phyloP scores from a whole-genome alignment of 2,797 vertebrate species.

The Sciurus carolinensis region DNA sequence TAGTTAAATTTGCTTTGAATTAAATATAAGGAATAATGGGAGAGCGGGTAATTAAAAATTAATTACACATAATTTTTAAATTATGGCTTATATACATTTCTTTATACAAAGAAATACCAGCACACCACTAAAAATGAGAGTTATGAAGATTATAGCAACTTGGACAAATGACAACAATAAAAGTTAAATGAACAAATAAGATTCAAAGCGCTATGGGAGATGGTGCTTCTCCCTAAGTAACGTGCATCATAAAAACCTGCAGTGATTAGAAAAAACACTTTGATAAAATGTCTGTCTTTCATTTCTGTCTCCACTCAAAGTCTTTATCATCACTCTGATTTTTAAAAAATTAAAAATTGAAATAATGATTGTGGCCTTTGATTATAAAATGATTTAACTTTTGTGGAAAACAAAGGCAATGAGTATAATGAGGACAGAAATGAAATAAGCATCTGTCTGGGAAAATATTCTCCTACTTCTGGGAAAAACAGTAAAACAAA shows the following conservation, averaged over 20 bases:
- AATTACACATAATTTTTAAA: conserved; percentile 50
- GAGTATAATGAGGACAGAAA: background rate
- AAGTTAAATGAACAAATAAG: conserved; percentile 28
- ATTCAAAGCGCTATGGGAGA: background rate
- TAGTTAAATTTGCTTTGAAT: conserved; percentile 21
- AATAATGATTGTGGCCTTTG: conserved; percentile 50
- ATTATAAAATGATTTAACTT: background rate
- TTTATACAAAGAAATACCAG: conserved; percentile 6
- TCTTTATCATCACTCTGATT: background rate
- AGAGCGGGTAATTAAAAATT: conserved; percentile 34
- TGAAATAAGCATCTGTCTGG: background rate
- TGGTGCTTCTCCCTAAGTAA: background rate
- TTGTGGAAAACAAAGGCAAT: conserved; percentile 34
- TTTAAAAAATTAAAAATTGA: conserved; percentile 5
- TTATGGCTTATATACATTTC: background rate
- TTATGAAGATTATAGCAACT: background rate
- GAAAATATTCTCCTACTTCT: background rate
- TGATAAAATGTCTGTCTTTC: background rate
- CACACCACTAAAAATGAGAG: conserved; percentile 6
- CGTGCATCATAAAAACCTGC: background rate
- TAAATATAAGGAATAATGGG: conserved; percentile 11
- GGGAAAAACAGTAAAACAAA: conserved; percentile 49
- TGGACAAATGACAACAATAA: conserved; percentile 10
- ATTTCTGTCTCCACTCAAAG: background rate
- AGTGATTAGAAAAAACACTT: background rate